Percentiles rank a stretch among this genome's conserved stretches.
These are phyloP conservation scores for Thecophora atra DNA, from an alignment of 2,888 invertebrate species.

Conservation along the genomic window DNA sequence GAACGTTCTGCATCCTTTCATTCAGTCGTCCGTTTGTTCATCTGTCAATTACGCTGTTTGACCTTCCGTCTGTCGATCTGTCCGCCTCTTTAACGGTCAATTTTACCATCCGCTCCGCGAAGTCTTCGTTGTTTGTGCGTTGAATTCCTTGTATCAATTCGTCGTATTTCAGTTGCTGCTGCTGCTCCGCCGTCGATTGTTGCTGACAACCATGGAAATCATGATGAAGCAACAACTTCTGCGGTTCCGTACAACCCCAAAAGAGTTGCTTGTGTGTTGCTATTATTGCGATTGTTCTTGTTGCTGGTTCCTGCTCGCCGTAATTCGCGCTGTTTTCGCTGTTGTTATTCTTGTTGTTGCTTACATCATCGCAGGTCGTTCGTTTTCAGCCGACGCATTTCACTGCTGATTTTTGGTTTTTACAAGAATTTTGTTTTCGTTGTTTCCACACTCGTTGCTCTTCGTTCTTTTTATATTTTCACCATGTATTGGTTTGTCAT, in stretches of 20 bases:
- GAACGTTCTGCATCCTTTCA: slow-evolving; percentile 57
- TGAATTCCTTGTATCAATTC: neutral
- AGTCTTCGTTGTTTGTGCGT: slow-evolving; percentile 7
- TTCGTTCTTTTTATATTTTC: too few relatives aligned
- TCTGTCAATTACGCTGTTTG: slow-evolving; percentile 44
- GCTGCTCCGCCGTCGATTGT: slow-evolving; percentile 27
- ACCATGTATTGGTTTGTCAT: too few relatives aligned
- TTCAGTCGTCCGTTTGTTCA: slow-evolving; percentile 54
- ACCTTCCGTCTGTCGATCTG: neutral
- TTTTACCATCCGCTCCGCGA: too few relatives aligned
- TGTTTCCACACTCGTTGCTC: too few relatives aligned
- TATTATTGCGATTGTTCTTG: too few relatives aligned
- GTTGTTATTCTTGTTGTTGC: slow-evolving; percentile 23
- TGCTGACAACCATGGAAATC: slow-evolving; percentile 8
- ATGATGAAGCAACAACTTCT: slow-evolving; percentile 16
- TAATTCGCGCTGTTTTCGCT: too few relatives aligned
- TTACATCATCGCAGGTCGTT: slow-evolving; percentile 40
- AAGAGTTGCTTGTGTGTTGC: neutral
- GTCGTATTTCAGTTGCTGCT: slow-evolving; percentile 15
- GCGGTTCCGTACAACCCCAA: neutral
- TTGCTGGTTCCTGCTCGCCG: too few relatives aligned
- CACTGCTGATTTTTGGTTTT: slow-evolving; percentile 64
- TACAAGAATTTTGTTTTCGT: slow-evolving; percentile 35
- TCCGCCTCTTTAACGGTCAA: too few relatives aligned
- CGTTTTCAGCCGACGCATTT: slow-evolving; percentile 51